These are phyloP conservation scores for Leptoteleia sp. DNA, from an alignment of 1,140 invertebrate genomes.

Conservation along the genomic window DNA sequence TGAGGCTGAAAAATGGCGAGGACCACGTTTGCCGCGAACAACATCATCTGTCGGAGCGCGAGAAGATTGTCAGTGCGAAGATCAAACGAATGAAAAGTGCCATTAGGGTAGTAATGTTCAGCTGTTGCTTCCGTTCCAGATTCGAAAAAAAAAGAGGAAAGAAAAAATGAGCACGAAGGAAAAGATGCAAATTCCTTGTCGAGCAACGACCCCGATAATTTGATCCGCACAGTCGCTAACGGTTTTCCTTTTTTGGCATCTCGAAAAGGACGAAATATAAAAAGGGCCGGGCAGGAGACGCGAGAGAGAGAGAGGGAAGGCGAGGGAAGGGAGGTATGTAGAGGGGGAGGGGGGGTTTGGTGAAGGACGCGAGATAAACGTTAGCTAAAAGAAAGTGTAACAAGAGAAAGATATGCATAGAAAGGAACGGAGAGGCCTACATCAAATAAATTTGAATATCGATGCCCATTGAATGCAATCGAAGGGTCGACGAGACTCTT, in stretches of 20 bases:
- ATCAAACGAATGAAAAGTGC: constrained; percentile 63
- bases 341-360: constrained; percentile 25
- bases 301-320: too few relatives aligned
- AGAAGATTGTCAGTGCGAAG: constrained; percentile 35
- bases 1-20: constrained; percentile 17
- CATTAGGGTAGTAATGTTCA: constrained; percentile 68
- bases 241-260: constrained; percentile 74
- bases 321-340: too few relatives aligned
- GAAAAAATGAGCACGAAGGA: constrained; percentile 51
- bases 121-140: constrained; percentile 79
- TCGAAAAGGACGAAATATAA: constrained; percentile 54
- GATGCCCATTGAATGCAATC: constrained; percentile 81
- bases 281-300: constrained; percentile 35
- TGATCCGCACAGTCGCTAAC: constrained; percentile 70
- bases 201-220: constrained; percentile 71
- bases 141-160: constrained; percentile 73
- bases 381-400: constrained; percentile 64
- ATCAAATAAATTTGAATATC: constrained; percentile 82
- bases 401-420: constrained; percentile 59
- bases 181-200: constrained; percentile 78
- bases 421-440: constrained; percentile 69
- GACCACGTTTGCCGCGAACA: constrained; percentile 4
- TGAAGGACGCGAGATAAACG: constrained; percentile 64
- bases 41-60: constrained; percentile 15
- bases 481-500: constrained; percentile 79